phyloP scores from a whole-genome alignment of 2,113 vertebrate species.

The Anguilla rostrata region DNA sequence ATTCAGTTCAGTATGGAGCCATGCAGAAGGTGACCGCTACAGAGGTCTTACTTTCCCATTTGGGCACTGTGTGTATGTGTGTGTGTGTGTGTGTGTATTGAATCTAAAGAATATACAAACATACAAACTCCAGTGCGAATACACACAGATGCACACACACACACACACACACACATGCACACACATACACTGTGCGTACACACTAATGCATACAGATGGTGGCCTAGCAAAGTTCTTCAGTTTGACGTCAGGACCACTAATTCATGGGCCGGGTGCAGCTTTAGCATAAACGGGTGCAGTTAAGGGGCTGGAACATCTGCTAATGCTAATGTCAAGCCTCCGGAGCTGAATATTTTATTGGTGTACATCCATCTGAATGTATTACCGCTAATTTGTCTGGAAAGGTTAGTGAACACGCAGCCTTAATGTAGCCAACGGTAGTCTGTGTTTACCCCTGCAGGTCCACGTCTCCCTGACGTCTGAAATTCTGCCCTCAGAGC shows the following conservation, averaged over 20 bases:
- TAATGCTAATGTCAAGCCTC: not conserved
- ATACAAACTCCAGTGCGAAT: not conserved
- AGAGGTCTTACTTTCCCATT: too few relatives aligned
- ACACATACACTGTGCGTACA: not conserved
- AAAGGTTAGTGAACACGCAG: not conserved
- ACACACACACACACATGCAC: not conserved
- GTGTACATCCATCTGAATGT: not conserved
- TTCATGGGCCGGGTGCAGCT: not conserved
- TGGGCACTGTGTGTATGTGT: too few relatives aligned
- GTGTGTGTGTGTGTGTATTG: not conserved
- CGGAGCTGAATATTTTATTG: not conserved
- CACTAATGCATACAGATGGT: not conserved
- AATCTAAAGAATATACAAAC: not conserved
- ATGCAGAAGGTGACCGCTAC: not conserved
- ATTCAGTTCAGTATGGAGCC: not conserved
- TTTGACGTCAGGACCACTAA: not conserved
- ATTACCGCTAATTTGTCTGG: not conserved
- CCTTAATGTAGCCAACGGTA: not conserved
- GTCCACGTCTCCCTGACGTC: not conserved
- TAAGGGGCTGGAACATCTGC: not conserved
- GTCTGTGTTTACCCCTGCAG: not conserved
- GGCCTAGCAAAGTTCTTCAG: not conserved
- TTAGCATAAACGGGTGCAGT: not conserved
- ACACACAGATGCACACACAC: not conserved
- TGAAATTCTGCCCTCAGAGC: not conserved